Percentiles rank a stretch among this genome's conserved stretches.
phyloP scores from a whole-genome alignment of 2,888 invertebrate genomes.

The Mesorhabditis spiculigera region DNA sequence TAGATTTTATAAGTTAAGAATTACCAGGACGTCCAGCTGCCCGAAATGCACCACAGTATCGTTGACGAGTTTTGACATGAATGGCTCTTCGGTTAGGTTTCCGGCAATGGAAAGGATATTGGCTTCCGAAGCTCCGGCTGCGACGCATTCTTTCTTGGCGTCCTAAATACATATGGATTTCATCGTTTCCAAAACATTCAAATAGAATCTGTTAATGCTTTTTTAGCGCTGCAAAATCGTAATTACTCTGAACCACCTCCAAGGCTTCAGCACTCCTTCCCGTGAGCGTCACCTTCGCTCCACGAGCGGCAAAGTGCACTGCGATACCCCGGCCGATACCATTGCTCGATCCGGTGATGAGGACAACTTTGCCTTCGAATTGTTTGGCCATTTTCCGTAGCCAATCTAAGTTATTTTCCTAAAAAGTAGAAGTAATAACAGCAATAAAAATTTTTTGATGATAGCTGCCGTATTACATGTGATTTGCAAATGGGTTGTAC shows the following conservation, averaged over 20 bases:
- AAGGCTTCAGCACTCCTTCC: background rate
- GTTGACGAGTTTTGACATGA: background rate
- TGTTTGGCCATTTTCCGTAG: no score
- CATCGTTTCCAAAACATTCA: no score
- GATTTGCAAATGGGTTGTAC: no score
- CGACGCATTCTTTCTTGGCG: background rate
- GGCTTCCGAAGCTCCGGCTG: background rate
- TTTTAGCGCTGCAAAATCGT: no score
- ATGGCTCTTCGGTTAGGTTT: background rate
- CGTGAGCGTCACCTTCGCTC: background rate
- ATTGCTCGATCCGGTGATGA: constrained; percentile 3
- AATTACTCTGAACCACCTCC: no score
- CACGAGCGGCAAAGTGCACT: background rate
- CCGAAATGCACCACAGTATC: background rate
- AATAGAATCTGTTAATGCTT: no score
- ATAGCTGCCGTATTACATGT: no score
- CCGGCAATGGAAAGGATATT: background rate
- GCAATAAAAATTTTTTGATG: no score
- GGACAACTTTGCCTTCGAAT: no score
- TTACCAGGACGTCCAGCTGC: background rate
- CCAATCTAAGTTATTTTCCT: no score
- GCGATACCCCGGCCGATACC: background rate
- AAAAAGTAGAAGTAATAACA: no score
- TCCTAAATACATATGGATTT: background rate
- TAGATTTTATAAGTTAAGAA: no score